These are phyloP conservation scores for Chlamydotis undulata DNA, from an alignment of 2,113 vertebrate species.

Conservation along the genomic window DNA sequence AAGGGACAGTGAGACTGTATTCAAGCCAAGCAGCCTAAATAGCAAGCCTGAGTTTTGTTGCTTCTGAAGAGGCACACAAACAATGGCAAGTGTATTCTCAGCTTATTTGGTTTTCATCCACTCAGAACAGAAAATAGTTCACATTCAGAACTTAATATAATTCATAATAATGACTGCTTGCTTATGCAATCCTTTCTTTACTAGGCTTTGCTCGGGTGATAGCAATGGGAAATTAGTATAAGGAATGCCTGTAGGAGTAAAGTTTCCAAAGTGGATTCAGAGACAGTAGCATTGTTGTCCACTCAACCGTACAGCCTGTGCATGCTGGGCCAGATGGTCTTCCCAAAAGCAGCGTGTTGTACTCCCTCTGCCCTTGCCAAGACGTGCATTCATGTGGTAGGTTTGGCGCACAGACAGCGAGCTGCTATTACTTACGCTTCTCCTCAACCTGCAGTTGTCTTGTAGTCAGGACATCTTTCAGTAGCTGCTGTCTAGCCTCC, in stretches of 20 bases:
- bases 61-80: not conserved
- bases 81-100: not conserved
- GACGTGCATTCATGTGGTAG: rapidly evolving
- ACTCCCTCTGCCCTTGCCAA: not conserved
- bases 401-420: not conserved
- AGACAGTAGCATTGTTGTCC: not conserved
- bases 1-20: not conserved
- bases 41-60: not conserved
- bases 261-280: not conserved
- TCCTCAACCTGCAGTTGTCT: conserved; percentile 82
- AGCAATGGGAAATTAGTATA: not conserved
- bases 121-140: not conserved
- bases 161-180: not conserved
- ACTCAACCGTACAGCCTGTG: not conserved
- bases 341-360: not conserved
- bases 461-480: conserved; percentile 81
- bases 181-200: not conserved
- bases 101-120: not conserved
- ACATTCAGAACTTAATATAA: not conserved
- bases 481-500: conserved; percentile 77
- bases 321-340: not conserved
- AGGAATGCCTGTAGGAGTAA: not conserved
- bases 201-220: not conserved
- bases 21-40: not conserved
- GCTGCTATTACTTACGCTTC: conserved; percentile 79